Evolutionary conservation across 2,888 invertebrate species (phyloP).

Genomic region (Cheilosia urbana): DNA sequence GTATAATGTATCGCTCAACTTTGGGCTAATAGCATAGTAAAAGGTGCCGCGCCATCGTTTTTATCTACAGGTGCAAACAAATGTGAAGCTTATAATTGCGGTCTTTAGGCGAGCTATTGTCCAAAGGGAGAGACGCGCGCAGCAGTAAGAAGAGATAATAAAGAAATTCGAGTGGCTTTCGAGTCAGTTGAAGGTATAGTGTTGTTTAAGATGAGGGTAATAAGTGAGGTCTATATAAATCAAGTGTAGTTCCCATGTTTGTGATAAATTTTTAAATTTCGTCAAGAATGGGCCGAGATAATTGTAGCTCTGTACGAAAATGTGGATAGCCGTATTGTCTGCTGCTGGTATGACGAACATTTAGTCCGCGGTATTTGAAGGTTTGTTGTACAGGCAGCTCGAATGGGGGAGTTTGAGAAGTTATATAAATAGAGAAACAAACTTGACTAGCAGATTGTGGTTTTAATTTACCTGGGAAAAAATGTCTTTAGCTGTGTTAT

Average conservation of each 20-base stretch:
- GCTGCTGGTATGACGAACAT: no score
- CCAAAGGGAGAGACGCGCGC: neutral
- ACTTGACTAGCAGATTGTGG: no score
- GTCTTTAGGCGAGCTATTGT: neutral
- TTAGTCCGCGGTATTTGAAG: no score
- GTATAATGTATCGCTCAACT: neutral
- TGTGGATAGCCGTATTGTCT: no score
- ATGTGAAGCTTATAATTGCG: neutral
- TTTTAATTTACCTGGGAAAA: no score
- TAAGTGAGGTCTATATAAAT: neutral
- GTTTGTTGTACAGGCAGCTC: no score
- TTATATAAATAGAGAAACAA: no score
- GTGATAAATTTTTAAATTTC: neutral
- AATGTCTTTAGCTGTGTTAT: no score
- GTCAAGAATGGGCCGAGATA: no score
- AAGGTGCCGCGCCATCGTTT: conserved; percentile 6
- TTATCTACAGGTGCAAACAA: neutral
- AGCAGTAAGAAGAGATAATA: neutral
- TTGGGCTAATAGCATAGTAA: neutral
- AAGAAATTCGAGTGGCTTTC: neutral
- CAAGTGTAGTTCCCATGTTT: neutral
- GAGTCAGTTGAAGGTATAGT: neutral
- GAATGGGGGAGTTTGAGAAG: no score
- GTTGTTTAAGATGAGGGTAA: neutral
- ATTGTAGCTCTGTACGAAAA: no score